phyloP scores from a whole-genome alignment of 2,888 invertebrate genomes.

The Halocaridina rubra region DNA sequence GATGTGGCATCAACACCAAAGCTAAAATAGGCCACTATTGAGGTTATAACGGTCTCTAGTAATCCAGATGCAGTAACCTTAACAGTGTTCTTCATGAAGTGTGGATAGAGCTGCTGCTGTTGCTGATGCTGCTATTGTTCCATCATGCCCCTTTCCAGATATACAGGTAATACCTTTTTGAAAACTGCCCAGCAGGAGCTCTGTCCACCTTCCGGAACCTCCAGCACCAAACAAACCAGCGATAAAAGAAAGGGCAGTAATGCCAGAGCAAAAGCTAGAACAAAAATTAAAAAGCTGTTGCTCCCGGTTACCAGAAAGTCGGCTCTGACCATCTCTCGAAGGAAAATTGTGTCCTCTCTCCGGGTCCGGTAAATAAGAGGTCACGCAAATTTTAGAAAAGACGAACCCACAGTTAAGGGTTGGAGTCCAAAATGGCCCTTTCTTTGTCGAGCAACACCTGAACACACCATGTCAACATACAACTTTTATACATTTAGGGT shows the following conservation, averaged over 20 bases:
- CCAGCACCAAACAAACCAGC: conserved; percentile 59
- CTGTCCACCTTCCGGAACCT: conserved; percentile 52
- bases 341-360: conserved; percentile 48
- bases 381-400: conserved; percentile 36
- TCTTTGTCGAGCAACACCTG: conserved; percentile 61
- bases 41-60: too few relatives aligned
- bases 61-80: not conserved
- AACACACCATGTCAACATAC: conserved; percentile 51
- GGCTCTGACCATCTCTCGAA: conserved; percentile 53
- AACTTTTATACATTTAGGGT: conserved; percentile 50
- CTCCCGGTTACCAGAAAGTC: conserved; percentile 60
- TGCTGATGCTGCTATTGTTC: too few relatives aligned
- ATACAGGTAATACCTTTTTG: too few relatives aligned
- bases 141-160: conserved; percentile 31
- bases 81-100: conserved; percentile 36
- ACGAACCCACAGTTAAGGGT: conserved; percentile 51
- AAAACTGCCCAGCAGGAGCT: conserved; percentile 44
- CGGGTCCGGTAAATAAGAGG: conserved; percentile 61
- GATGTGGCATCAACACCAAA: too few relatives aligned
- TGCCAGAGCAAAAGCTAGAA: conserved; percentile 48
- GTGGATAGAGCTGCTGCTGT: conserved; percentile 41
- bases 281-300: conserved; percentile 42
- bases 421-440: conserved; percentile 62
- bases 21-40: conserved; percentile 27
- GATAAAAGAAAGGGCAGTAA: conserved; percentile 60